Base-by-base conservation (phyloP, 2,888 invertebrate genomes). In the Ametastegia equiseti region DNA sequence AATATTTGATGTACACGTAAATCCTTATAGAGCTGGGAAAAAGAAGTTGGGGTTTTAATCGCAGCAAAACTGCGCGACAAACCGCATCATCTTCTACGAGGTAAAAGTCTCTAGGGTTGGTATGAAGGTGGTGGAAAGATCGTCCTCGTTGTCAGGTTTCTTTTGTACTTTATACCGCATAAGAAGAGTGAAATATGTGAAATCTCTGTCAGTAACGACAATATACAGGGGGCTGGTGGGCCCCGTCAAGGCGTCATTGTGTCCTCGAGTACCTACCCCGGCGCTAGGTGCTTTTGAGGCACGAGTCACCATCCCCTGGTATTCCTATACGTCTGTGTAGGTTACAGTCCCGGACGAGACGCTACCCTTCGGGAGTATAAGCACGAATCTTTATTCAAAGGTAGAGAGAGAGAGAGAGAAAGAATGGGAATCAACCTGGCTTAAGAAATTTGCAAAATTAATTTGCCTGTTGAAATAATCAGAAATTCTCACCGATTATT, bases 231-330 rank as follows among this genome's bases (percentile, higher is more conserved):
- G 19, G 75, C 33, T 13, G 54, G 75, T 54, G 54, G 54, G 50
- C 36, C 50, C 33, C 75, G 75, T 50, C 75, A 19, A 71, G 42
- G 45, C 71, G n/a, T n/a, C n/a, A 71, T 71, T 71, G 71, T 71
- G 71, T 45, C 27, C 30, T 71, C 71, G 71, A 71, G 71, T 71
- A 45, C 71, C n/a, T n/a, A n/a, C n/a, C n/a, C n/a, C n/a, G n/a
- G 71, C 71, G 71, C 45, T 45, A 45, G 71, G 23, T 11, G 71
- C 27, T 71, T 71, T 19, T 47, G 45, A 15, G 71, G 45, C 71
- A 71, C 71, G 71, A 71, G 67, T n/a, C n/a, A n/a, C n/a, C n/a
- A n/a, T n/a, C n/a, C n/a, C n/a, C n/a, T n/a, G n/a, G n/a, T n/a
- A n/a, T n/a, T n/a, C n/a, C n/a, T n/a, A n/a, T n/a, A n/a, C n/a